Evolutionary conservation across 1,140 invertebrate species (phyloP), one percentile per base, ranked within the genome.

Genomic region (Drosophila quadrilineata): DNA sequence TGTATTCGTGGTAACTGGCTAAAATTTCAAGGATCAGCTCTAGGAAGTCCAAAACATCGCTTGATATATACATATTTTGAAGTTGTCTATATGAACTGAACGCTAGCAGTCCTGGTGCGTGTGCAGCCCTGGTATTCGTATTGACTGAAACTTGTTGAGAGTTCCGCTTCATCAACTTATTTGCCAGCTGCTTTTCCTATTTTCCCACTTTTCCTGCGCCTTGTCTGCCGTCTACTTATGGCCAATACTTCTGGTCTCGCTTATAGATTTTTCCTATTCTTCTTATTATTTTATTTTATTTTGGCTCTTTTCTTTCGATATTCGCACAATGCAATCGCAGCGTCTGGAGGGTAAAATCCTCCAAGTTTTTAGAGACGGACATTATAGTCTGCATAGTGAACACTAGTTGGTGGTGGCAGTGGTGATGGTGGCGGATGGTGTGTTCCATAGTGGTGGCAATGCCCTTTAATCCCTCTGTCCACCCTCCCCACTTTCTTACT

Each of bases 161-260:
- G 22, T 48, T 46, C 21, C 43, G 53, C 33, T 57, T 57, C 33
- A 48, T 48, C 43, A 48, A 48, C 29, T 57, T 57, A 56, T 48
- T n/a, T 64, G 60, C 52, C 60, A 64, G 52, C 60, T 64, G 60
- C 60, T 38, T 38, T 59, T 45, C 54, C 40, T 46, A 50, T 63
- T 63, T 54, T 62, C 36, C n/a, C n/a, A n/a, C 60, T 46, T 46
- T 28, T 57, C 26, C 31, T 19, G 16, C 26, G 41, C 6, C 48
- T 56, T 33, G 12, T 40, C n/a, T n/a, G n/a, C n/a, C n/a, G n/a
- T n/a, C n/a, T n/a, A n/a, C n/a, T n/a, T n/a, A n/a, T n/a, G n/a
- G n/a, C n/a, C n/a, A n/a, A n/a, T n/a, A n/a, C n/a, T n/a, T 41
- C 28, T 35, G 24, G n/a, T 41, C 45, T 3, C 33, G 43, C 6